Conservation (phyloP, 1,140 invertebrate species). For the Melipona quadrifasciata region DNA sequence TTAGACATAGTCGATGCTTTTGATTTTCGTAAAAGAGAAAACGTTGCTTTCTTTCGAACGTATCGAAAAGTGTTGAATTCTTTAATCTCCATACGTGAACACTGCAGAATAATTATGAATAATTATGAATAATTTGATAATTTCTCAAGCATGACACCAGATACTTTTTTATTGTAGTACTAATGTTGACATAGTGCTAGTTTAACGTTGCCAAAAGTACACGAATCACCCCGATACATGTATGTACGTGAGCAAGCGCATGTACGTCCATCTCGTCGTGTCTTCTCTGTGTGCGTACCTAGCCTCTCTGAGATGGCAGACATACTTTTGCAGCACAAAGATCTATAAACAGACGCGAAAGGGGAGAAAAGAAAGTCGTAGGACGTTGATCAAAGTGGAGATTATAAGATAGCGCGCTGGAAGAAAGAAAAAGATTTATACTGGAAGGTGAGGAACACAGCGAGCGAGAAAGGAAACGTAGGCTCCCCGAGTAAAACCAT, state of each 20-base stretch:
- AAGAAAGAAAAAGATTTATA: not conserved
- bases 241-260: not conserved
- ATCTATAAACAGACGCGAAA: constrained; percentile 28
- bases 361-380: not conserved
- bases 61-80: no score
- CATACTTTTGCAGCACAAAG: constrained; percentile 3
- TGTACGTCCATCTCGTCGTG: constrained; percentile 19
- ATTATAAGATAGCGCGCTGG: not conserved
- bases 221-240: not conserved
- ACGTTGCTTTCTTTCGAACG: no score
- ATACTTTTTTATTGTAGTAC: no score
- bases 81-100: no score
- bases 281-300: not conserved
- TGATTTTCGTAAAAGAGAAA: no score
- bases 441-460: not conserved
- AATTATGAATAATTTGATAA: no score
- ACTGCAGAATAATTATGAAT: no score
- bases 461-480: not conserved
- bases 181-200: not conserved
- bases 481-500: not conserved
- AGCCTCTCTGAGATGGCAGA: not conserved
- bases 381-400: not conserved
- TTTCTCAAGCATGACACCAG: no score
- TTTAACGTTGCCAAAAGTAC: not conserved
- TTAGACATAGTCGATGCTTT: no score